Percentiles rank a stretch among this genome's conserved stretches.
These are phyloP conservation scores for Tridacna crocea DNA, from an alignment of 2,888 invertebrate species.

Conservation along the genomic window DNA sequence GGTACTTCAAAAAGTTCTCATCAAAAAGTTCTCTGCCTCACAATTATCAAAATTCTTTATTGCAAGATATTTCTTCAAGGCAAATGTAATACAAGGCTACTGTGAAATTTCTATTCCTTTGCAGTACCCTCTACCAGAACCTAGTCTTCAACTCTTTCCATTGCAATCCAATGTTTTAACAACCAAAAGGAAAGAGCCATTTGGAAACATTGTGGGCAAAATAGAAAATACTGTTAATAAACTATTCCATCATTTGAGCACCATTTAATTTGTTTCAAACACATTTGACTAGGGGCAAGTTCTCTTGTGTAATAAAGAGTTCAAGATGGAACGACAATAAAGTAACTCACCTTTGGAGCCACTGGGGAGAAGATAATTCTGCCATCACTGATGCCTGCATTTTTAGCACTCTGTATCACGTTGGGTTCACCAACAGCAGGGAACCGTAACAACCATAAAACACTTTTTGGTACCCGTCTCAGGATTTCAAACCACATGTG, in stretches of 20 bases:
- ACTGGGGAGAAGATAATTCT: constrained; percentile 97
- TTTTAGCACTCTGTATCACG: constrained; percentile 88
- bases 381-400: constrained; percentile 87
- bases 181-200: not conserved
- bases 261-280: not conserved
- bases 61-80: too few relatives aligned
- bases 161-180: not conserved
- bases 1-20: too few relatives aligned
- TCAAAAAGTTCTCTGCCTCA: too few relatives aligned
- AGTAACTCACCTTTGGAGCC: constrained; percentile 88
- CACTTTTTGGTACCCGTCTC: constrained; percentile 95
- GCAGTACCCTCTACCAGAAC: too few relatives aligned
- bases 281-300: not conserved
- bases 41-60: too few relatives aligned
- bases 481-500: constrained; percentile 97
- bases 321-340: not conserved
- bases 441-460: constrained; percentile 97
- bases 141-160: too few relatives aligned
- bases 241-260: not conserved
- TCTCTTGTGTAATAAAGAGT: not conserved
- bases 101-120: too few relatives aligned
- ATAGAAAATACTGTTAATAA: not conserved
- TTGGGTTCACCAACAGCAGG: constrained; percentile 89
- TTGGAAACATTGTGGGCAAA: not conserved
- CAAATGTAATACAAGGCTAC: too few relatives aligned